phyloP scores from a whole-genome alignment of 2,797 vertebrate species.

The Taeniopygia guttata region DNA sequence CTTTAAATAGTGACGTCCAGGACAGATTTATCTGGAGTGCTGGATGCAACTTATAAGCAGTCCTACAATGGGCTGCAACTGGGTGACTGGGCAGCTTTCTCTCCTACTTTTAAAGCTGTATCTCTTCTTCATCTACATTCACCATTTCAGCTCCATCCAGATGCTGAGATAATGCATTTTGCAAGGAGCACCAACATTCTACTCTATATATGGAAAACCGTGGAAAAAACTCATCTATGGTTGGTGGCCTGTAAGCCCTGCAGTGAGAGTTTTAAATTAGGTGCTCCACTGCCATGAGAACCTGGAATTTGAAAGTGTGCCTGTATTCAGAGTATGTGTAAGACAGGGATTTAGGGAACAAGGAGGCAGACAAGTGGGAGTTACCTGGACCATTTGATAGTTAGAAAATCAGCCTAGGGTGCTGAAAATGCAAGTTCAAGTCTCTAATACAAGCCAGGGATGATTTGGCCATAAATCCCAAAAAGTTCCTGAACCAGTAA shows the following conservation, averaged over 20 bases:
- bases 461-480: neutral
- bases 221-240: neutral
- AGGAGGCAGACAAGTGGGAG: neutral
- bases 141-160: neutral
- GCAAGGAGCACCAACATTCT: neutral
- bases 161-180: neutral
- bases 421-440: neutral
- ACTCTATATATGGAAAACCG: neutral
- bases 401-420: neutral
- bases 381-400: neutral
- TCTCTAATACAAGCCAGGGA: neutral
- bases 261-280: neutral
- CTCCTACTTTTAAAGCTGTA: neutral
- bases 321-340: neutral
- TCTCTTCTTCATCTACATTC: neutral
- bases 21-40: slow-evolving; percentile 20
- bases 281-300: neutral
- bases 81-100: neutral
- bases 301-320: neutral
- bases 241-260: neutral
- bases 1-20: slow-evolving; percentile 50
- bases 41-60: neutral
- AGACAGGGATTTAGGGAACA: neutral
- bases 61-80: neutral
- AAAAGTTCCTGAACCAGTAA: neutral